Conservation (phyloP, 2,797 vertebrate genomes). For the Epinephelus coioides region DNA sequence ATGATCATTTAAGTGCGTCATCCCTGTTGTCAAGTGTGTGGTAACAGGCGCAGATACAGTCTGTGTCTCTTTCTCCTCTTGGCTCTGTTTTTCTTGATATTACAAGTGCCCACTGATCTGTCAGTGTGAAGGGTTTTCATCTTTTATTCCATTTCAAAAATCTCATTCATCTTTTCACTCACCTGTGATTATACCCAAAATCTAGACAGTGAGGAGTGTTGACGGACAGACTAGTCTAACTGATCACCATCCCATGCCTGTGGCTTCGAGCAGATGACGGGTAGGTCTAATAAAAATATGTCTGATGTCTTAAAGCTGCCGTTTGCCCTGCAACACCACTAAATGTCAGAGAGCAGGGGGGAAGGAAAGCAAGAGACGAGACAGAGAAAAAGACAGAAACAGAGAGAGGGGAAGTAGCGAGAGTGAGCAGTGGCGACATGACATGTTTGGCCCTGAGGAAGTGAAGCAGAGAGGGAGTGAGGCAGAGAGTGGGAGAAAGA, state of each 20-base stretch:
- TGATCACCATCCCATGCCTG: constrained; percentile 43
- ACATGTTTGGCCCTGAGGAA: constrained; percentile 82
- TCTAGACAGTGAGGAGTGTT: constrained; percentile 21
- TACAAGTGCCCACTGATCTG: constrained; percentile 26
- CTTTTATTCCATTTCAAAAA: constrained; percentile 46
- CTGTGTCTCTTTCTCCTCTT: constrained; percentile 2
- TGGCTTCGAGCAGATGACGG: constrained; percentile 46
- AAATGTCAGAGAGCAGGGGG: constrained; percentile 62
- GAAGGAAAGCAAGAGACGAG: constrained; percentile 15
- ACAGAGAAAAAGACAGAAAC: constrained; percentile 11
- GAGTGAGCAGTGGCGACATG: constrained; percentile 64
- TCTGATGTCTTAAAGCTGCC: constrained; percentile 59
- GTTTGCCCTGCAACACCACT: constrained; percentile 62
- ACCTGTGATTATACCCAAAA: constrained; percentile 40
- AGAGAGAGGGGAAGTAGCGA: constrained; percentile 41
- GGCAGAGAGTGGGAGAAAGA: constrained; percentile 67
- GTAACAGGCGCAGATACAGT: constrained; percentile 14
- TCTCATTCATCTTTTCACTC: constrained; percentile 24
- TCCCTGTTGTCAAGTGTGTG: constrained; percentile 25
- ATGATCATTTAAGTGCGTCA: constrained; percentile 40
- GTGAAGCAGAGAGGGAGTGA: constrained; percentile 74
- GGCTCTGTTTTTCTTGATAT: constrained; percentile 13
- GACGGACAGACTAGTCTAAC: constrained; percentile 31
- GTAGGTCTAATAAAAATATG: constrained; percentile 67
- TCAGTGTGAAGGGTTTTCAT: constrained; percentile 29